A percentile compares a stretch with the other conserved stretches of the same genome.
These are phyloP conservation scores for Petaurus breviceps DNA, from an alignment of 2,113 vertebrate genomes.

Conservation along the genomic window DNA sequence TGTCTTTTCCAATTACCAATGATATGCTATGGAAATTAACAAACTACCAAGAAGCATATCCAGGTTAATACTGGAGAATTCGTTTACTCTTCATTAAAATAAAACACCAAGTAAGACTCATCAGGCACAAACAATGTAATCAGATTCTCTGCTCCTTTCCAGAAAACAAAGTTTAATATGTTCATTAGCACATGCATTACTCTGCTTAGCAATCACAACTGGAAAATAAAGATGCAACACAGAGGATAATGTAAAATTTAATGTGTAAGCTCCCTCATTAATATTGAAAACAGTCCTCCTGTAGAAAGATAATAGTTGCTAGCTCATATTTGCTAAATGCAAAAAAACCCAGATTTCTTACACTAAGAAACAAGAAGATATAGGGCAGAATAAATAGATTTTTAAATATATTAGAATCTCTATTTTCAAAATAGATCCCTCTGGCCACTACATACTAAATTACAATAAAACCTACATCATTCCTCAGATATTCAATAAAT, in stretches of 20 bases:
- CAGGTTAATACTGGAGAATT: neutral
- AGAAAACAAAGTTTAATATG: constrained; percentile 36
- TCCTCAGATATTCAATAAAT: constrained; percentile 12
- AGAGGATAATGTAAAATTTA: constrained; percentile 21
- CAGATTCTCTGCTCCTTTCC: constrained; percentile 58
- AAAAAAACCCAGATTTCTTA: neutral
- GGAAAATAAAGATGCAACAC: constrained; percentile 53
- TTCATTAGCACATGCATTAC: constrained; percentile 24
- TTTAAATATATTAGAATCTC: constrained; percentile 25
- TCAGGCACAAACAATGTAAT: constrained; percentile 52
- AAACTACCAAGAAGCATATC: neutral
- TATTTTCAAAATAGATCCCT: neutral
- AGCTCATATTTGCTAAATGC: constrained; percentile 11
- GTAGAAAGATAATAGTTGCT: constrained; percentile 77
- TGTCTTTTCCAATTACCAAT: constrained; percentile 23
- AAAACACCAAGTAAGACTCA: neutral
- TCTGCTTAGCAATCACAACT: neutral
- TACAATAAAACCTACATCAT: neutral
- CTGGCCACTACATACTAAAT: neutral
- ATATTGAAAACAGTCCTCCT: constrained; percentile 73
- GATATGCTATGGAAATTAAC: neutral
- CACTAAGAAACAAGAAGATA: constrained; percentile 11
- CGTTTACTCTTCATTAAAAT: neutral
- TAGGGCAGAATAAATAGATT: neutral
- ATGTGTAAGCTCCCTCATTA: constrained; percentile 38